Conservation (phyloP, 1,140 invertebrate genomes). For the Coenobita brevimanus region DNA sequence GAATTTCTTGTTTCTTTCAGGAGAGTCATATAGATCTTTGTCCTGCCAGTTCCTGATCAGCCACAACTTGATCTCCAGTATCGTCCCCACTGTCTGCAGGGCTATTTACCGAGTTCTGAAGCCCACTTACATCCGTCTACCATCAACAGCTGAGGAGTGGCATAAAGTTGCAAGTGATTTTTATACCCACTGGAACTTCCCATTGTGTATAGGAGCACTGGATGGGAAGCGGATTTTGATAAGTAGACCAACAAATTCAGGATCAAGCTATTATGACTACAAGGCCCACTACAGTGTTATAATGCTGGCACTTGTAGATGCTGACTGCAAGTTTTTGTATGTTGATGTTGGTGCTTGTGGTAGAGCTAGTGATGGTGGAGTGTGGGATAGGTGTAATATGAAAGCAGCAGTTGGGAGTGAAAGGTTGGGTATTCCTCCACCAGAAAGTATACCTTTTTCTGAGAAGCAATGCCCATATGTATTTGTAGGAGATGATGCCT, state of each 20-base stretch:
- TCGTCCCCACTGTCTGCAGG: background rate
- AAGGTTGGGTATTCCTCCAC: background rate
- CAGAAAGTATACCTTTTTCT: background rate
- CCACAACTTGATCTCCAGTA: constrained; percentile 13
- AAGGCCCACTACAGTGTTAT: constrained; percentile 9
- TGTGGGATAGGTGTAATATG: constrained; percentile 7
- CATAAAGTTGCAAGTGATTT: background rate
- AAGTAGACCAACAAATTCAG: background rate
- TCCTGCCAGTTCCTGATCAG: background rate
- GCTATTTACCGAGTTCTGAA: constrained; percentile 27
- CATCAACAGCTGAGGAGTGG: background rate
- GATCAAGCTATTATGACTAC: background rate
- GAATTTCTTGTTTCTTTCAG: no score
- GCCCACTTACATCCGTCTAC: background rate
- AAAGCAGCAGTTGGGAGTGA: background rate
- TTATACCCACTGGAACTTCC: constrained; percentile 16
- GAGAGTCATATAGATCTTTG: no score
- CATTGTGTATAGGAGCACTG: constrained; percentile 8
- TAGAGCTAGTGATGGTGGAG: constrained; percentile 7
- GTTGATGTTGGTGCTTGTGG: constrained; percentile 35
- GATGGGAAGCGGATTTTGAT: constrained; percentile 13
- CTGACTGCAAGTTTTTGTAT: constrained; percentile 18
- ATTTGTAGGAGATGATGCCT: constrained; percentile 7
- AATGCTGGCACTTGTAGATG: constrained; percentile 22
- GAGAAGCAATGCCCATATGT: background rate